Evolutionary conservation across 2,797 vertebrate species (phyloP), one percentile per base, ranked within the genome.

Genomic region (Emydoidea blandingii): DNA sequence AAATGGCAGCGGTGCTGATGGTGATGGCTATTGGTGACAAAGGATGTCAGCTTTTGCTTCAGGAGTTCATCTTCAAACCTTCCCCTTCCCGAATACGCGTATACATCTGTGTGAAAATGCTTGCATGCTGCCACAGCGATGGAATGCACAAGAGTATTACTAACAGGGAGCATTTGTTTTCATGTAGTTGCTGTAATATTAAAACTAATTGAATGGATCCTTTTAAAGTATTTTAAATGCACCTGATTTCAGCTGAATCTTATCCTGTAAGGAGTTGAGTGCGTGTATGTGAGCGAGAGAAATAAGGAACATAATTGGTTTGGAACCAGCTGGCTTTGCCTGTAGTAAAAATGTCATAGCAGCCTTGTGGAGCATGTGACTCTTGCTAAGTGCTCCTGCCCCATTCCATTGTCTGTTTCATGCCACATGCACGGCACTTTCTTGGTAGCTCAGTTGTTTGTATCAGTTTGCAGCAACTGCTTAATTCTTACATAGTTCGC

Each of bases 391-490:
- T 59, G 44, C 44, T 54, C 85, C 74, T 84, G 23, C 11, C 21
- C 15, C 0, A 16, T 16, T 5, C 76, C 83, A 16, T 5, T 31
- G 72, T 31, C 27, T 8, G n/a, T n/a, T 34, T 74, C 18, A 72
- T 65, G 68, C 23, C 6, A 2, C 12, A 3, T 8, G 4, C 0
- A 0, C 5, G 34, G 84, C 52, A 44, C 41, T n/a, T 25, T n/a
- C 68, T 41, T 37, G 12, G 18, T 19, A 10, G 62, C 25, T 44
- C 59, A 31, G 25, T 10, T 34, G 1, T 6, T 25, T 47, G 41
- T 54, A 23, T 27, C 34, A 6, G 27, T 44, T 9, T 59, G 4
- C 79, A 86, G 0, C 2, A 12, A 11, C 41, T 49, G 37, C 31
- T 50, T 56, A 31, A 34, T 29, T 41, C 5, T 74, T 12, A 5